These are phyloP conservation scores for Endotricha flammealis DNA, from an alignment of 2,888 invertebrate genomes.

Conservation along the genomic window DNA sequence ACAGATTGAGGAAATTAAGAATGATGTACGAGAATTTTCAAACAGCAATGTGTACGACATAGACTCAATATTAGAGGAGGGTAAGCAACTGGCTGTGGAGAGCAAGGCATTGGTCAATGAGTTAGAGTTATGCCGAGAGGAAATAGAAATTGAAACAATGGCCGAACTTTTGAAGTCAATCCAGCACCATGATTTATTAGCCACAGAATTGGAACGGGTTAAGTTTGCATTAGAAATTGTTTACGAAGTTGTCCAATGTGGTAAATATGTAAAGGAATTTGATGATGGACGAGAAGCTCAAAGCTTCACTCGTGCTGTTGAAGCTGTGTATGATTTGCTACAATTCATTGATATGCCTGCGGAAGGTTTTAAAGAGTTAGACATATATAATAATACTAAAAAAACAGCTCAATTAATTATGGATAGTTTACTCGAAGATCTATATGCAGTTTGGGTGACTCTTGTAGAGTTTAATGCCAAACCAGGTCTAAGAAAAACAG, in stretches of 20 bases:
- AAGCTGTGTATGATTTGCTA: constrained; percentile 67
- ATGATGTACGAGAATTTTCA: constrained; percentile 79
- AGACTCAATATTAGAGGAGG: constrained; percentile 71
- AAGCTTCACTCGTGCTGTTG: constrained; percentile 62
- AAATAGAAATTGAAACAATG: constrained; percentile 80
- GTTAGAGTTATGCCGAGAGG: constrained; percentile 72
- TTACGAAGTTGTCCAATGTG: constrained; percentile 49
- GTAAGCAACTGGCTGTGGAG: constrained; percentile 51
- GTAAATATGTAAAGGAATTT: constrained; percentile 52
- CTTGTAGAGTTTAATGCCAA: constrained; percentile 60
- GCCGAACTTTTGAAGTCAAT: constrained; percentile 79
- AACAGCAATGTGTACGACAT: constrained; percentile 80
- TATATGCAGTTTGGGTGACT: constrained; percentile 67
- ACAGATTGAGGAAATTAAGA: constrained; percentile 77
- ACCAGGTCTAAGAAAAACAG: constrained; percentile 37
- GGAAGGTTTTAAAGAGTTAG: constrained; percentile 69
- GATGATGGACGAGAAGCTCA: constrained; percentile 48
- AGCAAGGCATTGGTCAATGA: constrained; percentile 67
- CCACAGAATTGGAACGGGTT: constrained; percentile 74
- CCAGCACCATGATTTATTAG: constrained; percentile 77
- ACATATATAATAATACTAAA: constrained; percentile 69
- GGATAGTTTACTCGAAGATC: constrained; percentile 60
- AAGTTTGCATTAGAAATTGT: constrained; percentile 74
- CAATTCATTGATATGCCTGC: constrained; percentile 59
- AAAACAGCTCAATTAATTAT: constrained; percentile 61